Evolutionary conservation across 2,797 vertebrate species (phyloP).

Genomic region (Lacerta viridis): DNA sequence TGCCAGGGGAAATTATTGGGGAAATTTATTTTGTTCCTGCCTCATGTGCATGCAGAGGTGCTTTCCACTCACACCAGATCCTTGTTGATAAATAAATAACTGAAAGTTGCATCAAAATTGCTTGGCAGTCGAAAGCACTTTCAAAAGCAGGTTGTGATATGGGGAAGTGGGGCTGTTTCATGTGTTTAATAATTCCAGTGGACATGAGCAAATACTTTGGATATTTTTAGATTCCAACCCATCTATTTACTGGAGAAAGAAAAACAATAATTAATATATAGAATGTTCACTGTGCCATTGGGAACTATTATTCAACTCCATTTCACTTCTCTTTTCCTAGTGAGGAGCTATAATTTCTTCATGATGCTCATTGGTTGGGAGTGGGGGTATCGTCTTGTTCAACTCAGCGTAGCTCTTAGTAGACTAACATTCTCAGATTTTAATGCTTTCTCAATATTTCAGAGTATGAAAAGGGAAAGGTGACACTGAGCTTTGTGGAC

Average conservation of each 20-base stretch:
- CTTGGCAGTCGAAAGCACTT: neutral
- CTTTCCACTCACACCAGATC: neutral
- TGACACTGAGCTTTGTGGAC: slow-evolving; percentile 90
- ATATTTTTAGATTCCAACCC: neutral
- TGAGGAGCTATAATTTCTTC: neutral
- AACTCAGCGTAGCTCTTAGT: neutral
- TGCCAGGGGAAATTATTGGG: neutral
- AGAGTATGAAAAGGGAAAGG: slow-evolving; percentile 93
- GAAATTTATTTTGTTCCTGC: neutral
- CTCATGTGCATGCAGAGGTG: neutral
- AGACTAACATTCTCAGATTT: neutral
- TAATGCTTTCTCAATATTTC: slow-evolving; percentile 46
- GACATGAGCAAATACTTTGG: neutral
- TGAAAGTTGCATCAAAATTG: neutral
- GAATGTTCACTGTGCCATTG: neutral
- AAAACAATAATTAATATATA: neutral
- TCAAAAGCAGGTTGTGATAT: neutral
- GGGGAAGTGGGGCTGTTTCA: neutral
- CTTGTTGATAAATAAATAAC: neutral
- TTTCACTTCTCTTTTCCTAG: neutral
- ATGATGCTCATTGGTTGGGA: neutral
- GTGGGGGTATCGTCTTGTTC: neutral
- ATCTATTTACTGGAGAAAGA: neutral
- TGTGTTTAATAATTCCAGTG: neutral
- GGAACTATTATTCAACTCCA: neutral